A percentile compares a stretch with the other conserved stretches of the same genome.
Conservation (phyloP, 2,888 invertebrate genomes). For the Argyra leucocephala region DNA sequence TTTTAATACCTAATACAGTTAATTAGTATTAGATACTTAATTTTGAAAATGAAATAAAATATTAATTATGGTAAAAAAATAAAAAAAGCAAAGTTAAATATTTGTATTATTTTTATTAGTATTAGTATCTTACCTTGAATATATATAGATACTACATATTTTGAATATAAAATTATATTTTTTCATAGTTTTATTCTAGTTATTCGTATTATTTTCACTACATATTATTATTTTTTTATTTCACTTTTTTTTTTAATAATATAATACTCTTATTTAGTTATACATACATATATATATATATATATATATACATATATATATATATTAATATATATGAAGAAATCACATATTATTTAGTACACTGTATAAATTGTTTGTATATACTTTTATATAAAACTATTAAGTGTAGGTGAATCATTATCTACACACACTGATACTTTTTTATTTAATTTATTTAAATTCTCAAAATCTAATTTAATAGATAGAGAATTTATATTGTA, state of each 20-base stretch:
- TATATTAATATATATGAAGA: background rate
- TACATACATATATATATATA: background rate
- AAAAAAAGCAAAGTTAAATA: no score
- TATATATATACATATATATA: no score
- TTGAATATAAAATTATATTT: background rate
- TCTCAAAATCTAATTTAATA: background rate
- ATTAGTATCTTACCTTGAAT: slow-evolving; percentile 1
- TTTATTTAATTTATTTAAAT: background rate
- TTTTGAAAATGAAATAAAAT: no score
- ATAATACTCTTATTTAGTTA: background rate
- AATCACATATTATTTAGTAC: background rate
- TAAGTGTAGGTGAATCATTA: background rate
- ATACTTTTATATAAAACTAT: background rate
- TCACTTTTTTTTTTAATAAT: background rate
- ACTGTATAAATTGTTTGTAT: background rate
- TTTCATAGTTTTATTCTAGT: background rate
- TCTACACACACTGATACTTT: background rate
- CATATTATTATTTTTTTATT: background rate
- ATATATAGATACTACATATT: background rate
- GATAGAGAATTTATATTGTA: background rate
- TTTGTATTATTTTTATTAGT: background rate
- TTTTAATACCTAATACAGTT: no score
- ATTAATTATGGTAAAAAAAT: no score
- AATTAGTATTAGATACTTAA: no score
- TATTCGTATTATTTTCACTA: slow-evolving; percentile 3